A percentile compares a stretch with the other conserved stretches of the same genome.
These are phyloP conservation scores for Nebria brevicollis DNA, from an alignment of 2,888 invertebrate species.

Conservation along the genomic window DNA sequence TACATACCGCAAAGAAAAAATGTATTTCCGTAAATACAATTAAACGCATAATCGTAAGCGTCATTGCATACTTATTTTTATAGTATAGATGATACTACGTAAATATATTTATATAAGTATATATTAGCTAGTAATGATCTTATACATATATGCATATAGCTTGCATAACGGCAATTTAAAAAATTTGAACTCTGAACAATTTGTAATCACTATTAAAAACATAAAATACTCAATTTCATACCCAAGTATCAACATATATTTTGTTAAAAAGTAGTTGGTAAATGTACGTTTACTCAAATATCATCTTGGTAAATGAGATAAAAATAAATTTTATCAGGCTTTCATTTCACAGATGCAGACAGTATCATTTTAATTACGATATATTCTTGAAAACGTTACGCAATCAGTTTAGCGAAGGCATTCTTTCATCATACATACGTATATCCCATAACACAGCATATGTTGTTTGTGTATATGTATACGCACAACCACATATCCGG, in stretches of 20 bases:
- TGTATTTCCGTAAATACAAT: too few species aligned
- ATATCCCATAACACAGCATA: slow-evolving; percentile 1
- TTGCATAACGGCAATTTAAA: background rate
- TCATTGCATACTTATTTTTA: too few species aligned
- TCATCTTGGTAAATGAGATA: background rate
- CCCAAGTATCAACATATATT: background rate
- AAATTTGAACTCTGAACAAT: background rate
- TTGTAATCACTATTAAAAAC: background rate
- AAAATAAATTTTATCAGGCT: background rate
- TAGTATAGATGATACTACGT: background rate
- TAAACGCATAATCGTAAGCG: too few species aligned
- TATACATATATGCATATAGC: background rate
- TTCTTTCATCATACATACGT: background rate
- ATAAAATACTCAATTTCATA: background rate
- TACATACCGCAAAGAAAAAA: too few species aligned
- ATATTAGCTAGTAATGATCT: background rate
- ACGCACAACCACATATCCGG: background rate
- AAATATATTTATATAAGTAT: background rate
- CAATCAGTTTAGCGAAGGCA: background rate
- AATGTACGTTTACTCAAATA: background rate
- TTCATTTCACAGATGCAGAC: background rate
- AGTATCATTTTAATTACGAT: background rate
- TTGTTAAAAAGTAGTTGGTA: background rate
- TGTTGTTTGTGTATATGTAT: background rate
- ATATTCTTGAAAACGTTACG: background rate